These are phyloP conservation scores for Drosophila anceps DNA, from an alignment of 2,888 invertebrate species.

Conservation along the genomic window DNA sequence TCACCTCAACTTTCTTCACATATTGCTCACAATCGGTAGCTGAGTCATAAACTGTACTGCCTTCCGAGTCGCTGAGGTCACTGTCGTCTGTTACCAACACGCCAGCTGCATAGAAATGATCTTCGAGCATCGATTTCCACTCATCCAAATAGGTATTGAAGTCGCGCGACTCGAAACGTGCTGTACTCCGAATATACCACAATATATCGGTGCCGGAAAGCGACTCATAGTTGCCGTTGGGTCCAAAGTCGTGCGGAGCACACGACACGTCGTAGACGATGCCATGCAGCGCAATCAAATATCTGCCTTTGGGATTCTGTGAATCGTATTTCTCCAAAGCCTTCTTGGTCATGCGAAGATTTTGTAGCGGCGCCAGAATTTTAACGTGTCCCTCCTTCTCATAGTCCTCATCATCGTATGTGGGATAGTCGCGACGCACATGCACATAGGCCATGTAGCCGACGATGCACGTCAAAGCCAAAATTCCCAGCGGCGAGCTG, in stretches of 20 bases:
- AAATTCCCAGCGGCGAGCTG: slow-evolving; percentile 42
- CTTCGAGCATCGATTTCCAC: slow-evolving; percentile 47
- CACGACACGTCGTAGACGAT: slow-evolving; percentile 58
- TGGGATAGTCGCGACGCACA: slow-evolving; percentile 23
- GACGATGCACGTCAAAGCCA: slow-evolving; percentile 24
- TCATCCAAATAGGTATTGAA: neutral
- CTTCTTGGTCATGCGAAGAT: slow-evolving; percentile 21
- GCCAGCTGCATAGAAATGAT: slow-evolving; percentile 49
- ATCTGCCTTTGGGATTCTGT: slow-evolving; percentile 4
- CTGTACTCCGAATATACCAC: slow-evolving; percentile 4
- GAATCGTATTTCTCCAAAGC: slow-evolving; percentile 33
- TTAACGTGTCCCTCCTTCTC: slow-evolving; percentile 12
- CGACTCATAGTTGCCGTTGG: slow-evolving; percentile 17
- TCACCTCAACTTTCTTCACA: neutral
- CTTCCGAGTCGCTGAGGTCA: neutral
- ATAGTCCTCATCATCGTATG: slow-evolving; percentile 65
- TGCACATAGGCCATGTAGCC: slow-evolving; percentile 35
- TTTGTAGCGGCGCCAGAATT: slow-evolving; percentile 23
- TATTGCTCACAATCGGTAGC: slow-evolving; percentile 12
- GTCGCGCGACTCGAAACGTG: neutral
- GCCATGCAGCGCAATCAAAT: slow-evolving; percentile 41
- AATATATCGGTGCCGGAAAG: slow-evolving; percentile 54
- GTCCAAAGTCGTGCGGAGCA: slow-evolving; percentile 52
- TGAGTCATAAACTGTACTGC: slow-evolving; percentile 11
- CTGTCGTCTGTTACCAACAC: neutral